These are phyloP conservation scores for Phylloscopus trochilus DNA, from an alignment of 2,113 vertebrate genomes.

Conservation along the genomic window DNA sequence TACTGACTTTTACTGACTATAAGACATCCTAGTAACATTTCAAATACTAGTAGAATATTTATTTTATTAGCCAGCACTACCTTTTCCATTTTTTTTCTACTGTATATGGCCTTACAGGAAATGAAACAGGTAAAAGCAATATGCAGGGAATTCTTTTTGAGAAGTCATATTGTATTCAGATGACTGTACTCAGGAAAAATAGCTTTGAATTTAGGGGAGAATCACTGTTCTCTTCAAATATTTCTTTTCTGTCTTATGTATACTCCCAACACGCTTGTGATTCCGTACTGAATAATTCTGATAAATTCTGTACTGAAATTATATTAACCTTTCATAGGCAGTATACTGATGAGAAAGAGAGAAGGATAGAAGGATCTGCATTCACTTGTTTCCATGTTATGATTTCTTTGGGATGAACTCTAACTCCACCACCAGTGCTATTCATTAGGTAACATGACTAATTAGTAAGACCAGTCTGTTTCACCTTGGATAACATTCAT, in stretches of 20 bases:
- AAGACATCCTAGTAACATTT: not conserved
- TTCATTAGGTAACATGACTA: not conserved
- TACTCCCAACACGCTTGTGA: not conserved
- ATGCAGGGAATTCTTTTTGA: not conserved
- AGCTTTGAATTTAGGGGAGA: not conserved
- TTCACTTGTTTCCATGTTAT: not conserved
- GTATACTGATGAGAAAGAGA: not conserved
- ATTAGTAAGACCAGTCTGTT: not conserved
- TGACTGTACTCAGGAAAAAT: not conserved
- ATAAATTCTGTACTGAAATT: not conserved
- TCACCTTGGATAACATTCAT: not conserved
- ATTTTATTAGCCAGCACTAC: not conserved
- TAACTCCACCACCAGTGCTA: not conserved
- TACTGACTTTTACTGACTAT: not conserved
- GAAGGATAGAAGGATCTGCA: not conserved
- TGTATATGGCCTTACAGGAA: not conserved
- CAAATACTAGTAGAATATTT: not conserved
- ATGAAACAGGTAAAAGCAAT: not conserved
- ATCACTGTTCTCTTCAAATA: not conserved
- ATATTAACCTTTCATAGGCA: not conserved
- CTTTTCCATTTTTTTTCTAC: not conserved
- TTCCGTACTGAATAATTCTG: not conserved
- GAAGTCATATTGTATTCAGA: not conserved
- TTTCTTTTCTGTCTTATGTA: not conserved
- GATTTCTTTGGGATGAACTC: not conserved